Conservation (phyloP, 2,888 invertebrate species). For the Dysmachus trigonus region DNA sequence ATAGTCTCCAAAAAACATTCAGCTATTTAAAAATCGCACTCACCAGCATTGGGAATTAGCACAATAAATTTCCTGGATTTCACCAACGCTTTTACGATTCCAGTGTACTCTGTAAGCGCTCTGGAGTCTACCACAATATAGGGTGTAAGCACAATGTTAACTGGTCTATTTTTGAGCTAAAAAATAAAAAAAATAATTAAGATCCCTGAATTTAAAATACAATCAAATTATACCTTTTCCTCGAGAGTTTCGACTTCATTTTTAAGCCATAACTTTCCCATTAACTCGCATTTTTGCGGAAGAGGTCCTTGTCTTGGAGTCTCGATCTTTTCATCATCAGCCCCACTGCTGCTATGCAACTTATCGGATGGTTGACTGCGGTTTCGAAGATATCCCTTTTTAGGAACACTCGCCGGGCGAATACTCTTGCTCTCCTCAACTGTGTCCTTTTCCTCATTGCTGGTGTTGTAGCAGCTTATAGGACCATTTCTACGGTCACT, state of each 20-base stretch:
- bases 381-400: slow-evolving; percentile 62
- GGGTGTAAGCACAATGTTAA: slow-evolving; percentile 73
- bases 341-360: slow-evolving; percentile 50
- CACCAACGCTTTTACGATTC: slow-evolving; percentile 83
- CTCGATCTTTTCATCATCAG: slow-evolving; percentile 50
- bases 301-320: slow-evolving; percentile 3
- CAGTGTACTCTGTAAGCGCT: slow-evolving; percentile 79
- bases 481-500: slow-evolving; percentile 10
- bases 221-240: slow-evolving; percentile 67
- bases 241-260: slow-evolving; percentile 89
- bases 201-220: neutral
- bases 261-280: slow-evolving; percentile 89
- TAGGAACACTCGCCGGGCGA: slow-evolving; percentile 37
- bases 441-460: slow-evolving; percentile 64
- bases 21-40: slow-evolving; percentile 50
- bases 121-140: slow-evolving; percentile 89
- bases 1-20: neutral
- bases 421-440: neutral
- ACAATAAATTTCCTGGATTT: slow-evolving; percentile 84
- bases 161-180: slow-evolving; percentile 46
- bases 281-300: slow-evolving; percentile 65
- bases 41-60: slow-evolving; percentile 87
- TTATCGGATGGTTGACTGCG: slow-evolving; percentile 59
- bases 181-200: neutral
- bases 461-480: slow-evolving; percentile 60